A percentile compares a stretch with the other conserved stretches of the same genome.
These are phyloP conservation scores for Gobio occitaniae DNA, from an alignment of 2,797 vertebrate species.

Conservation along the genomic window DNA sequence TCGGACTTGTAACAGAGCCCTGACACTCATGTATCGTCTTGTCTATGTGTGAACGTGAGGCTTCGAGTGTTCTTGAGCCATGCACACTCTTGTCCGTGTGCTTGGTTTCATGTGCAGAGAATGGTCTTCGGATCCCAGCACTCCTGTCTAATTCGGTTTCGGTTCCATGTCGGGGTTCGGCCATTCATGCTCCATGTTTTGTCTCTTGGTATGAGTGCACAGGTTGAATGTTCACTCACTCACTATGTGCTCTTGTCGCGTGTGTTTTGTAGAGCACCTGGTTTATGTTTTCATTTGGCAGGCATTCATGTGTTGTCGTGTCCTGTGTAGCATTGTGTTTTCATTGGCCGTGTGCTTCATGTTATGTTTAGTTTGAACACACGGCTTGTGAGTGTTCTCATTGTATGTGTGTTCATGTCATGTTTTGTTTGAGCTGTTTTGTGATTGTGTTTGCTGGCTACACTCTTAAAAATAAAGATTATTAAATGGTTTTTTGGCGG, in stretches of 20 bases:
- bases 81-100: neutral
- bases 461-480: too few species aligned
- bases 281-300: too few species aligned
- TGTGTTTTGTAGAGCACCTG: too few species aligned
- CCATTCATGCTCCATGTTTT: too few species aligned
- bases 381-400: neutral
- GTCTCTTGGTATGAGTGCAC: too few species aligned
- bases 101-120: too few species aligned
- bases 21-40: neutral
- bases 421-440: neutral
- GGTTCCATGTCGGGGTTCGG: too few species aligned
- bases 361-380: neutral
- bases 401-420: neutral
- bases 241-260: neutral
- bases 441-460: neutral
- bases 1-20: neutral
- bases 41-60: too few species aligned
- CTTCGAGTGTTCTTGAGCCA: neutral
- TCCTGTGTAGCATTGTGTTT: neutral
- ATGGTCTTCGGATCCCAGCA: too few species aligned
- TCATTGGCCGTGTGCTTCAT: neutral
- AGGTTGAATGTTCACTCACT: too few species aligned
- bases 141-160: neutral
- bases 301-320: neutral
- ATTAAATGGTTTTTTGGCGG: too few species aligned